Percentiles rank a stretch among this genome's conserved stretches.
Conservation (phyloP, 2,888 invertebrate genomes). For the Suillia variegata region DNA sequence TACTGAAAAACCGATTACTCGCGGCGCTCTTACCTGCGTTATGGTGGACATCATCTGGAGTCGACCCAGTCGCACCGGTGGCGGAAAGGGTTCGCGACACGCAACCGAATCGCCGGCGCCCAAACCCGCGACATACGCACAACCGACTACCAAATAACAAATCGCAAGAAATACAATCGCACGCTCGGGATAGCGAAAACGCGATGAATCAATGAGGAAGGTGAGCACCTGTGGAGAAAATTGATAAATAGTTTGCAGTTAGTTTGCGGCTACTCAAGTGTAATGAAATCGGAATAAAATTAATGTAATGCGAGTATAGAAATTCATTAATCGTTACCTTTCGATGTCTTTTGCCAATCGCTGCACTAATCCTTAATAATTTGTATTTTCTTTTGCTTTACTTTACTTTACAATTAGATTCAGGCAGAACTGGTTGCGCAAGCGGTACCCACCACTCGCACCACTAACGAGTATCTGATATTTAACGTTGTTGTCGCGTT, state of each 20-base stretch:
- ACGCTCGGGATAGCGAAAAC: conserved; percentile 96
- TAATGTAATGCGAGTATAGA: not conserved
- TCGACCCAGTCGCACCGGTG: conserved; percentile 72
- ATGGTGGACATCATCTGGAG: conserved; percentile 81
- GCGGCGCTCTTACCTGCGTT: conserved; percentile 76
- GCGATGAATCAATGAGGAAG: conserved; percentile 90
- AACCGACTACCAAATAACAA: conserved; percentile 93
- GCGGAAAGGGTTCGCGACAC: conserved; percentile 80
- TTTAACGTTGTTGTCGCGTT: too few species aligned
- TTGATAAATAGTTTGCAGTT: not conserved
- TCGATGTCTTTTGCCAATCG: too few species aligned
- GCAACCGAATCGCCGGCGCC: conserved; percentile 81
- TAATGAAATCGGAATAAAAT: not conserved
- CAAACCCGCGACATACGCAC: conserved; percentile 88
- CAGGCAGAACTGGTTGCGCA: not conserved
- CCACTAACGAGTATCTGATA: too few species aligned
- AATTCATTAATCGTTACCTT: conserved; percentile 43
- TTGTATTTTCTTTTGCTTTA: too few species aligned
- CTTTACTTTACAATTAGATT: not conserved
- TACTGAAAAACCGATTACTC: not conserved
- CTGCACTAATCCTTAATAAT: too few species aligned
- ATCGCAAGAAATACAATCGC: conserved; percentile 96
- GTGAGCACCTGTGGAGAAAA: conserved; percentile 70
- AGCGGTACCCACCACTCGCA: too few species aligned
- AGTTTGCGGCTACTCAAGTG: not conserved